Evolutionary conservation across 2,113 vertebrate genomes (phyloP).

Genomic region (Poeciliopsis prolifica): DNA sequence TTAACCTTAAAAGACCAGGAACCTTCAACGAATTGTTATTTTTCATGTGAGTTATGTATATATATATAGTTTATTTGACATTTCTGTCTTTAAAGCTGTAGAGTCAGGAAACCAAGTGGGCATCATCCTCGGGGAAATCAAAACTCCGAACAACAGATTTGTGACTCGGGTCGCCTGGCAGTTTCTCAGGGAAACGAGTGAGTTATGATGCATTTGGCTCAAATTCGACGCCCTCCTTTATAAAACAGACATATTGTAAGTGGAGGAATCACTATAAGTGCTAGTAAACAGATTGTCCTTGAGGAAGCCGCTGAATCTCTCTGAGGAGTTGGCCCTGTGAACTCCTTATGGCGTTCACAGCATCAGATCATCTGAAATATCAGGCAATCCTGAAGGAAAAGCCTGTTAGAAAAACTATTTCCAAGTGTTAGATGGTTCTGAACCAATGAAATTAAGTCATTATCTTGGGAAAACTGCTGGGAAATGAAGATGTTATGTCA

Average conservation of each 20-base stretch:
- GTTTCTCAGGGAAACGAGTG: constrained; percentile 1
- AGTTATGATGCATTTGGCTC: constrained; percentile 40
- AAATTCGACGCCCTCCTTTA: constrained; percentile 13
- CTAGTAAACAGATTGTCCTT: constrained; percentile 21
- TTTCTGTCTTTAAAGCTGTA: background rate
- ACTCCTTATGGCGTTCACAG: constrained; percentile 24
- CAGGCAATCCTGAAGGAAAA: too few species aligned
- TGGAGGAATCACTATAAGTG: background rate
- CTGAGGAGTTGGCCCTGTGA: background rate
- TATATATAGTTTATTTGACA: background rate
- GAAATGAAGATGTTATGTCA: too few species aligned
- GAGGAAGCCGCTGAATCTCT: background rate
- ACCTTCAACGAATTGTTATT: too few species aligned
- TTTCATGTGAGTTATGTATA: background rate
- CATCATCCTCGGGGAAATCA: constrained; percentile 20
- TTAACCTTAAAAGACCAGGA: constrained; percentile 37
- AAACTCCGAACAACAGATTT: constrained; percentile 44
- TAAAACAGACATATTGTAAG: constrained; percentile 10
- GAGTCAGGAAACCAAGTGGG: constrained; percentile 25
- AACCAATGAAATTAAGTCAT: too few species aligned
- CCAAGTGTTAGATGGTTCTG: too few species aligned
- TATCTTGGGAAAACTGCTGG: too few species aligned
- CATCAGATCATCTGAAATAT: constrained; percentile 24
- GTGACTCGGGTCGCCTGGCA: background rate
- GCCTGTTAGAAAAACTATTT: too few species aligned